Percentiles rank a stretch among this genome's conserved stretches.
Conservation (phyloP, 2,888 invertebrate species). For the Tetranychus piercei region DNA sequence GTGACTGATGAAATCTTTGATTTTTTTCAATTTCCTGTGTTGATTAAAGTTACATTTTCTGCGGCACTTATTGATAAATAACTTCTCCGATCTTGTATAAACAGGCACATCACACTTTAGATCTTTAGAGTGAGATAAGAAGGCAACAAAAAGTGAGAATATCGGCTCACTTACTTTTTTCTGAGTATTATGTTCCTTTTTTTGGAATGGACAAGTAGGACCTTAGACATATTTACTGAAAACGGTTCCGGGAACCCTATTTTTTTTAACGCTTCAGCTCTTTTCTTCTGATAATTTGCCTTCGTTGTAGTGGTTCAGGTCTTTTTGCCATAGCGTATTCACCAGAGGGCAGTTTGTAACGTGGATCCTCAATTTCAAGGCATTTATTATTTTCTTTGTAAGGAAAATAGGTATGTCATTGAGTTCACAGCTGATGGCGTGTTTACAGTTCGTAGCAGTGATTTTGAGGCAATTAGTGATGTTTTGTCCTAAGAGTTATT, state of each 20-base stretch:
- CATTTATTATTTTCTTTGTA: slow-evolving; percentile 65
- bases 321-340: slow-evolving; percentile 32
- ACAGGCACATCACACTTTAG: slow-evolving; percentile 79
- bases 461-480: slow-evolving; percentile 60
- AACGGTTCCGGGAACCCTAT: slow-evolving; percentile 46
- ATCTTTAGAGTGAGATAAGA: slow-evolving; percentile 61
- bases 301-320: slow-evolving; percentile 79
- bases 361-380: slow-evolving; percentile 31
- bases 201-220: slow-evolving; percentile 73
- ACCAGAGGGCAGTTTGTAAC: slow-evolving; percentile 40
- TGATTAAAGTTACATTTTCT: slow-evolving; percentile 36
- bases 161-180: slow-evolving; percentile 80
- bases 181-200: slow-evolving; percentile 85
- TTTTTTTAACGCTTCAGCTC: slow-evolving; percentile 21
- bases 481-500: slow-evolving; percentile 63
- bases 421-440: slow-evolving; percentile 59
- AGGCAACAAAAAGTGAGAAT: slow-evolving; percentile 69
- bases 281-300: slow-evolving; percentile 65
- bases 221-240: slow-evolving; percentile 65
- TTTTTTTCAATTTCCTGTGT: slow-evolving; percentile 48
- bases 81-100: slow-evolving; percentile 96
- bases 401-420: slow-evolving; percentile 79
- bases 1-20: slow-evolving; percentile 66
- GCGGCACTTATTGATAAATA: slow-evolving; percentile 45
- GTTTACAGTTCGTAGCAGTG: slow-evolving; percentile 65